Evolutionary conservation across 2,888 invertebrate species (phyloP), one percentile per base, ranked within the genome.

Genomic region (Silvanus unidentatus): DNA sequence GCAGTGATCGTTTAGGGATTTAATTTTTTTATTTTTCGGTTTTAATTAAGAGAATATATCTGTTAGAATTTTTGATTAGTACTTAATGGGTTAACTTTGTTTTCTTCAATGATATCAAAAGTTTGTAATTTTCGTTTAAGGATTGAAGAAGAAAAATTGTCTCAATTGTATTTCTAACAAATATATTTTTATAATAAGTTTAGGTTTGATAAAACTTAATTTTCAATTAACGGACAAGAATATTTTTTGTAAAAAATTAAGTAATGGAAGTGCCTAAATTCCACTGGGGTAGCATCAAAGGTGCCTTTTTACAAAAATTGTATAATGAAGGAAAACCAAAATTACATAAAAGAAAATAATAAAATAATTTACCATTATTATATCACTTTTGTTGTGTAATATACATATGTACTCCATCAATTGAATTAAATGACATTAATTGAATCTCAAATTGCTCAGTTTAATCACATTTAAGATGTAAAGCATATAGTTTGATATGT

Each of bases 251-350:
- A 22, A 5, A 22, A 22, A 22, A 22, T 5, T 5, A 22, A 22
- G 22, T 5, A 22, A 22, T 8, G 22, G 8, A 22, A 22, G 22
- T 22, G 22, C 22, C 22, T 22, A 22, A 22, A 22, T 5, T 22
- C n/a, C n/a, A 22, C 22, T 22, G 3, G 3, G 5, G 42, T 52
- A 54, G 54, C 52, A 54, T 52, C 54, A 52, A 47, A 52, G 54
- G 52, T 52, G 54, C 52, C 53, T 52, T 55, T 50, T 50, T 47
- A 32, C n/a, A n/a, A 3, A 32, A 32, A 42, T 34, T 45, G 13
- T 3, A 28, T 29, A 28, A 32, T 22, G 28, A 14, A 40, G 14
- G 13, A n/a, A 28, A 39, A 39, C 11, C 45, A 32, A 32, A 32
- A 32, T 8, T 12, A 32, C 28, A 28, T 9, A 28, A 8, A 28